Evolutionary conservation across 1,140 invertebrate species (phyloP).

Genomic region (Drosophila tropicalis): DNA sequence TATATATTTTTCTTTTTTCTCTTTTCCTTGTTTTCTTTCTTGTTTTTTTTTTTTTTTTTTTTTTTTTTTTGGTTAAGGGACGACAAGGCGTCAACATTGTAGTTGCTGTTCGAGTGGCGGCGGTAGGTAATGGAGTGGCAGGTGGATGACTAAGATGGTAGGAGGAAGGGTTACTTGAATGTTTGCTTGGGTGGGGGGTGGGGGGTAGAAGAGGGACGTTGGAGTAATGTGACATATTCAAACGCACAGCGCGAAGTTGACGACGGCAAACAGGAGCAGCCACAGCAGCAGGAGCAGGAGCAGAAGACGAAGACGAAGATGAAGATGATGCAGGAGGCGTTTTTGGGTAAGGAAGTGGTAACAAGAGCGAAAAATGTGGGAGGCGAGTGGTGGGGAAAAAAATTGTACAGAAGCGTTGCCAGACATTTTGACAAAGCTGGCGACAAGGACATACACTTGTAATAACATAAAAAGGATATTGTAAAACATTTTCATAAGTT

Average conservation of each 20-base stretch:
- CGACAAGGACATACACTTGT: slow-evolving; percentile 82
- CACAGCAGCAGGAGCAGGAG: background rate
- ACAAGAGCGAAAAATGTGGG: background rate
- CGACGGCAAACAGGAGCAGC: slow-evolving; percentile 39
- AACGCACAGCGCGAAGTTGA: slow-evolving; percentile 77
- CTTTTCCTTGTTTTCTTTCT: slow-evolving; percentile 8
- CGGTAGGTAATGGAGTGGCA: background rate
- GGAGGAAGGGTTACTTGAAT: background rate
- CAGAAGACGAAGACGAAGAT: slow-evolving; percentile 31
- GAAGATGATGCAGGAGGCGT: slow-evolving; percentile 18
- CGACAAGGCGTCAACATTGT: slow-evolving; percentile 62
- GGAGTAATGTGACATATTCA: slow-evolving; percentile 75
- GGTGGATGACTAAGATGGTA: slow-evolving; percentile 1
- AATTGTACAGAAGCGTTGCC: slow-evolving; percentile 59
- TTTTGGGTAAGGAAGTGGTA: background rate
- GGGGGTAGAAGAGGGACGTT: slow-evolving; percentile 20
- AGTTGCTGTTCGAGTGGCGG: slow-evolving; percentile 31
- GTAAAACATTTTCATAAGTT: slow-evolving; percentile 83
- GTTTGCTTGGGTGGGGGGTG: background rate
- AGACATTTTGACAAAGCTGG: slow-evolving; percentile 82
- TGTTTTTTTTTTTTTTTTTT: slow-evolving; percentile 7
- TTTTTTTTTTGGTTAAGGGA: slow-evolving; percentile 16
- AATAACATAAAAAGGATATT: slow-evolving; percentile 83
- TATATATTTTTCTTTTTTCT: background rate
- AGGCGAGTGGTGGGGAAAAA: background rate